Conservation (phyloP, 2,888 invertebrate species). For the Pachymerium ferrugineum region DNA sequence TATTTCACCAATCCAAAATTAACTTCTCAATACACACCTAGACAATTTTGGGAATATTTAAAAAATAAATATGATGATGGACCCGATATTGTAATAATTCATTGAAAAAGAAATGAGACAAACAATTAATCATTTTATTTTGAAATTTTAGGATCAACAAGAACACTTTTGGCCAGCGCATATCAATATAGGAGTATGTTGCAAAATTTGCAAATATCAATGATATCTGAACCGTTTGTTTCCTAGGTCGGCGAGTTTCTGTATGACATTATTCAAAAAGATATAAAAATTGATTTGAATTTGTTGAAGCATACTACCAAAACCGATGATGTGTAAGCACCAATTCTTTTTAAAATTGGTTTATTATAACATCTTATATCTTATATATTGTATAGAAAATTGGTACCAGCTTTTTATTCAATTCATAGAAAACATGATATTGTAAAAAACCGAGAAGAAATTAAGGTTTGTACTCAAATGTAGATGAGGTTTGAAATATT, state of each 20-base stretch:
- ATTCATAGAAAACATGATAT: conserved; percentile 28
- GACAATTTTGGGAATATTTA: conserved; percentile 3
- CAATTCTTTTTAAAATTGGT: neutral
- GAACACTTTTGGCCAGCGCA: neutral
- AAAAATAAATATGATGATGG: neutral
- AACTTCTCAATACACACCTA: neutral
- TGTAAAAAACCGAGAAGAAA: conserved; percentile 29
- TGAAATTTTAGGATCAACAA: too few relatives aligned
- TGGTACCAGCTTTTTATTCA: conserved; percentile 29
- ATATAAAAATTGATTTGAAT: conserved; percentile 74
- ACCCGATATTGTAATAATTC: neutral
- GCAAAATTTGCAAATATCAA: neutral
- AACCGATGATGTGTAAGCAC: conserved; percentile 47
- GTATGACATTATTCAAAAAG: conserved; percentile 77
- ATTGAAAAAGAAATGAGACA: neutral
- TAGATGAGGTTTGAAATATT: neutral
- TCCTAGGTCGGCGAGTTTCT: conserved; percentile 69
- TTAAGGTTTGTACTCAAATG: conserved; percentile 20
- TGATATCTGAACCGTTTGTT: conserved; percentile 26
- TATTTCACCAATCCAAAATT: neutral
- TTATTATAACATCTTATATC: neutral
- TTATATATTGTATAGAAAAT: neutral
- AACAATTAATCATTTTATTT: too few relatives aligned
- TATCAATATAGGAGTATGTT: neutral
- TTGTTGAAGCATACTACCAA: conserved; percentile 56